A percentile compares a stretch with the other conserved stretches of the same genome.
phyloP scores from a whole-genome alignment of 2,888 invertebrate genomes.

The Melinaea menophilus region DNA sequence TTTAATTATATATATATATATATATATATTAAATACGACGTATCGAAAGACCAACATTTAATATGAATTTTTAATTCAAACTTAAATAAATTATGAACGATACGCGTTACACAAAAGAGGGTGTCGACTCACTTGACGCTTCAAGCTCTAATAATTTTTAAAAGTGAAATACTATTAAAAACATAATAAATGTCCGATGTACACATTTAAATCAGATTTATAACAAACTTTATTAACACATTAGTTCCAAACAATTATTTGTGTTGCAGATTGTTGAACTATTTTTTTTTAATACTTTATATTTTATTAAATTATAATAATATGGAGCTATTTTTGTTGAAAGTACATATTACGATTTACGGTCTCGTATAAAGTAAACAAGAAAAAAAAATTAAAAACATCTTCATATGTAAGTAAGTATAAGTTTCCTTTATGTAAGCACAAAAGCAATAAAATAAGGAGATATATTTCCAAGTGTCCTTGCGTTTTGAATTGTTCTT shows the following conservation, averaged over 20 bases:
- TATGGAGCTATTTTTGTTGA: too few species aligned
- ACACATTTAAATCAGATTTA: slow-evolving; percentile 4
- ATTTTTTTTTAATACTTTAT: too few species aligned
- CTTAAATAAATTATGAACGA: background rate
- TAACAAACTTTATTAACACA: background rate
- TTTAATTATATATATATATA: too few species aligned
- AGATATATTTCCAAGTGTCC: slow-evolving; percentile 9
- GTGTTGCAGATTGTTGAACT: too few species aligned
- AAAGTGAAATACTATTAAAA: slow-evolving; percentile 6
- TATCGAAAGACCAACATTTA: background rate
- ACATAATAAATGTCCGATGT: background rate
- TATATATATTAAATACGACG: too few species aligned
- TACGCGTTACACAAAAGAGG: slow-evolving; percentile 9
- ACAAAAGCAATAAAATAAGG: background rate
- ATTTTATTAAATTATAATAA: too few species aligned
- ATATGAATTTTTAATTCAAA: background rate
- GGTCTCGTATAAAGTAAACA: too few species aligned
- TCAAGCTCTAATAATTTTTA: slow-evolving; percentile 20
- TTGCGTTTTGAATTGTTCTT: slow-evolving; percentile 23
- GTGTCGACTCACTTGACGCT: slow-evolving; percentile 11
- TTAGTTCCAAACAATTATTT: too few species aligned
- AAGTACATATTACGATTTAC: too few species aligned
- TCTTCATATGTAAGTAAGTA: background rate
- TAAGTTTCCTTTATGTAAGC: background rate
- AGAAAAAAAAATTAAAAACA: too few species aligned